Conservation (phyloP, 2,888 invertebrate genomes). For the Theodoxus fluviatilis region DNA sequence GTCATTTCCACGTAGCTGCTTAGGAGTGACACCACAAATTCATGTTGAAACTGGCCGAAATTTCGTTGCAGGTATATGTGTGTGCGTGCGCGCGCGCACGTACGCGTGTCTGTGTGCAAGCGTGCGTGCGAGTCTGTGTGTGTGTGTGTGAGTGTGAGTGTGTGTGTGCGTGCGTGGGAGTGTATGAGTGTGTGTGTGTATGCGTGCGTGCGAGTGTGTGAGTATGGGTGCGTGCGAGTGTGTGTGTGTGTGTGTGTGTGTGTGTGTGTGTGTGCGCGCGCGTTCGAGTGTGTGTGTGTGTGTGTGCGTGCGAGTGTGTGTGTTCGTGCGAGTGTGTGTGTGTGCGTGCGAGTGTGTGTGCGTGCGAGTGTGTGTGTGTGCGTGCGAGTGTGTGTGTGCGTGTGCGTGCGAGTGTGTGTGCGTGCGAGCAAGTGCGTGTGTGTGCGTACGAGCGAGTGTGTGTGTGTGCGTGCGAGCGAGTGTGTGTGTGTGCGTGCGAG, state of each 20-base stretch:
- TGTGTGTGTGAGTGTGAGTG: slow-evolving; percentile 12
- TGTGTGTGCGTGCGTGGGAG: slow-evolving; percentile 13
- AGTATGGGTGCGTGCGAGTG: slow-evolving; percentile 5
- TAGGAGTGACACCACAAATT: no score
- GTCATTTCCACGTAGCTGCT: no score
- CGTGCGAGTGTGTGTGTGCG: slow-evolving; percentile 3
- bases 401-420: slow-evolving; percentile 14
- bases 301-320: slow-evolving; percentile 16
- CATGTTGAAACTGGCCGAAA: no score
- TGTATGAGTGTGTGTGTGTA: not conserved
- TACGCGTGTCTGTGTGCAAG: slow-evolving; percentile 3
- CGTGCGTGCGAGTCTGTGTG: slow-evolving; percentile 10
- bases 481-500: slow-evolving; percentile 15
- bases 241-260: slow-evolving; percentile 20
- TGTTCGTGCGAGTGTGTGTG: slow-evolving; percentile 17
- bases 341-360: not conserved
- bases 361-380: not conserved
- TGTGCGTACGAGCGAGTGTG: not conserved
- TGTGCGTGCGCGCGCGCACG: slow-evolving; percentile 5
- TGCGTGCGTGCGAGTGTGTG: slow-evolving; percentile 15
- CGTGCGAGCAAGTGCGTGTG: not conserved
- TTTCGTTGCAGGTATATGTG: not conserved
- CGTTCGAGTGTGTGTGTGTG: slow-evolving; percentile 9
- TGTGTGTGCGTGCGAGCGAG: slow-evolving; percentile 10
- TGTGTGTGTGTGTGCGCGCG: slow-evolving; percentile 3